These are phyloP conservation scores for Schizopygopsis malacanthus DNA, from an alignment of 2,797 vertebrate genomes.

Conservation along the genomic window DNA sequence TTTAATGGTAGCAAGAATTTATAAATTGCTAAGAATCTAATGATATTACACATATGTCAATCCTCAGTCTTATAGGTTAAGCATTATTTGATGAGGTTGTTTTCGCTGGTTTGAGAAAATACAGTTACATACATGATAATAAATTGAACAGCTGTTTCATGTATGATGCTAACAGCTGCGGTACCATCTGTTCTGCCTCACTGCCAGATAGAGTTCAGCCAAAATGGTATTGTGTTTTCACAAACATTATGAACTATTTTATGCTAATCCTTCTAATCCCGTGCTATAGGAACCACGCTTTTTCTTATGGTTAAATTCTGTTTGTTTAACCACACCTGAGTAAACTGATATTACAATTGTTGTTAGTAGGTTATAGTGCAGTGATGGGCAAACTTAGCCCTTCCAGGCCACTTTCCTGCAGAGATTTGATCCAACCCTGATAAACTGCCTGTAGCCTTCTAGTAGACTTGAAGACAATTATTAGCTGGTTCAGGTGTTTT, in stretches of 20 bases:
- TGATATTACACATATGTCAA: neutral
- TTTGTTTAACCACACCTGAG: neutral
- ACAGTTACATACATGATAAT: neutral
- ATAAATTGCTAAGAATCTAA: neutral
- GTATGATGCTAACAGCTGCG: conserved; percentile 16
- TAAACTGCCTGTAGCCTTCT: too few species aligned
- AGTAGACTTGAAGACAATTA: too few species aligned
- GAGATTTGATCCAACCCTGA: too few species aligned
- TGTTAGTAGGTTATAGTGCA: neutral
- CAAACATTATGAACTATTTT: neutral
- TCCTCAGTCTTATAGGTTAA: neutral
- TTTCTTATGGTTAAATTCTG: neutral
- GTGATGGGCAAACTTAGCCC: too few species aligned
- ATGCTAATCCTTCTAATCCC: conserved; percentile 16
- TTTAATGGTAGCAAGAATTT: neutral
- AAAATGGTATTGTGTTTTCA: conserved; percentile 26
- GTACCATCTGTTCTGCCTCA: conserved; percentile 21
- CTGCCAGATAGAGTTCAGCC: conserved; percentile 20
- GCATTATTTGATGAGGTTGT: neutral
- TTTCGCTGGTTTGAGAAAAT: neutral
- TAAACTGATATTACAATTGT: neutral
- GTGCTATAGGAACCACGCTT: neutral
- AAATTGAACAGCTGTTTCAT: conserved; percentile 1
- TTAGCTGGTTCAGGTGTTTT: too few species aligned
- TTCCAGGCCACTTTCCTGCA: too few species aligned